Conservation (phyloP, 2,888 invertebrate species). For the Epinotia demarniana region DNA sequence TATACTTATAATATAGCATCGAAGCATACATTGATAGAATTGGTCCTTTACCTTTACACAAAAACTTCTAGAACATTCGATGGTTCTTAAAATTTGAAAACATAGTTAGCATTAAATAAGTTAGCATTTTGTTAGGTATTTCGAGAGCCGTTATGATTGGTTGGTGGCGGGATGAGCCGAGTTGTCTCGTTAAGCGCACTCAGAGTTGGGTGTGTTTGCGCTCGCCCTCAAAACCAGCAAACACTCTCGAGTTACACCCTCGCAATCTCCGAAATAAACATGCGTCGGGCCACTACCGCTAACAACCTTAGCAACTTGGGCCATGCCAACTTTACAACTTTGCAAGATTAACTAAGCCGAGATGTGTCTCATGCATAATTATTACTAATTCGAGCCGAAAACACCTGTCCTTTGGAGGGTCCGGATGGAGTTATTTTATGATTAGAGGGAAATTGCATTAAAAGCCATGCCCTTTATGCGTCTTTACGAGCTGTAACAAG, state of each 20-base stretch:
- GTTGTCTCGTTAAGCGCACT: constrained; percentile 75
- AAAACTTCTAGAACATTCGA: not conserved
- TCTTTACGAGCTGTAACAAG: not conserved
- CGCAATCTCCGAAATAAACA: constrained; percentile 79
- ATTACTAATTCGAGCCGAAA: constrained; percentile 71
- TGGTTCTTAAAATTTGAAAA: not conserved
- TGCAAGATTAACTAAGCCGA: constrained; percentile 68
- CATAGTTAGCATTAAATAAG: not conserved
- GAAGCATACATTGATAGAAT: too few relatives aligned
- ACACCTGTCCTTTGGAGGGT: constrained; percentile 50
- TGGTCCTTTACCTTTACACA: not conserved
- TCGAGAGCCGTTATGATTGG: constrained; percentile 35
- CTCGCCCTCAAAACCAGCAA: constrained; percentile 73
- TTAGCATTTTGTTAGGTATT: constrained; percentile 17
- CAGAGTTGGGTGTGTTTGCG: constrained; percentile 66
- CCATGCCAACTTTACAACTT: constrained; percentile 68
- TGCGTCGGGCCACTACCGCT: constrained; percentile 72
- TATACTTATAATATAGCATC: too few relatives aligned
- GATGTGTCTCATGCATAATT: constrained; percentile 57
- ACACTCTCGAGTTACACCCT: constrained; percentile 77
- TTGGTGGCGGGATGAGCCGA: constrained; percentile 62
- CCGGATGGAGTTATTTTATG: constrained; percentile 35
- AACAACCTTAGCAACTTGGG: constrained; percentile 72
- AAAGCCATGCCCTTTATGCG: constrained; percentile 15
- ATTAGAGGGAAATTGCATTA: constrained; percentile 33